phyloP scores from a whole-genome alignment of 1,140 invertebrate genomes.

The Gryllus bimaculatus region DNA sequence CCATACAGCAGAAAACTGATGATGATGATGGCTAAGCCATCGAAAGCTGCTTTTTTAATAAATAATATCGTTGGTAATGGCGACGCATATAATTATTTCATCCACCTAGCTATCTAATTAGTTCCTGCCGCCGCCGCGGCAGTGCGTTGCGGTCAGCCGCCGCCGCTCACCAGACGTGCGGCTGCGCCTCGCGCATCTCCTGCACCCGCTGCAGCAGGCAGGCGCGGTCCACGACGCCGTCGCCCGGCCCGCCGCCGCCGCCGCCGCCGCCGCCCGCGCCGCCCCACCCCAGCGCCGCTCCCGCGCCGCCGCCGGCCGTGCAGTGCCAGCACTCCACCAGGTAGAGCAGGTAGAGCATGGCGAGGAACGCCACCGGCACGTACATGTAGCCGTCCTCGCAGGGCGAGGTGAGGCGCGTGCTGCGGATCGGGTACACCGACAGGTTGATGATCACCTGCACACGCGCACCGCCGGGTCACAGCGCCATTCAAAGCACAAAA shows the following conservation, averaged over 20 bases:
- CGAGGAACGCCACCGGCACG: constrained; percentile 71
- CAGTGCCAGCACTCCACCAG: constrained; percentile 79
- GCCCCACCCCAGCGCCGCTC: constrained; percentile 42
- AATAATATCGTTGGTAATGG: too few species aligned
- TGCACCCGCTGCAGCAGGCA: constrained; percentile 58
- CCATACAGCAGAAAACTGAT: too few species aligned
- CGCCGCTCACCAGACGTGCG: constrained; percentile 60
- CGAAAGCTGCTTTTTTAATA: too few species aligned
- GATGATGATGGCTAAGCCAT: too few species aligned
- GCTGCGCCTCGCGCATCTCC: constrained; percentile 58
- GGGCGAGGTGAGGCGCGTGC: constrained; percentile 55
- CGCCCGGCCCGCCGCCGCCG: constrained; percentile 57
- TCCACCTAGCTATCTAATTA: too few species aligned
- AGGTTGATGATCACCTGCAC: constrained; percentile 49
- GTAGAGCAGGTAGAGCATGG: constrained; percentile 73
- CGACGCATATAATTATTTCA: too few species aligned
- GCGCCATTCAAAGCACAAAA: too few species aligned
- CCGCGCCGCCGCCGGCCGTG: constrained; percentile 37
- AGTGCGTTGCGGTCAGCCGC: too few species aligned
- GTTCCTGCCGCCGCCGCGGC: too few species aligned
- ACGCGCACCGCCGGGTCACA: neutral
- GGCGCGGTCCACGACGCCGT: constrained; percentile 52
- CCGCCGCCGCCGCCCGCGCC: constrained; percentile 54
- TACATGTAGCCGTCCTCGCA: constrained; percentile 81
- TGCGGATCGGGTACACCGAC: constrained; percentile 49